Base-by-base conservation (phyloP, 2,113 vertebrate genomes). In the Stigmatopora nigra region DNA sequence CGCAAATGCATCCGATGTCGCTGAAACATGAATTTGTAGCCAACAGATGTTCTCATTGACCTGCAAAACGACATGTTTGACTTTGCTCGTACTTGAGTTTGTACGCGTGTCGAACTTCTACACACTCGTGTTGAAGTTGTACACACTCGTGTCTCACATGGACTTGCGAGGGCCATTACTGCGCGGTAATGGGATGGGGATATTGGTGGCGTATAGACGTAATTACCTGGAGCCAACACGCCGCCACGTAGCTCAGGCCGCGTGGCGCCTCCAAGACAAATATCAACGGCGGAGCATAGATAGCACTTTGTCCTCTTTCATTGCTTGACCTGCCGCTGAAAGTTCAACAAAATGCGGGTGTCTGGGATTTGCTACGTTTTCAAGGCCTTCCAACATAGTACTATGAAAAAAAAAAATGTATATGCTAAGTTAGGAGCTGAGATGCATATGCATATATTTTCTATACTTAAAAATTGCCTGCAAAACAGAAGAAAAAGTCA, bases 171-270 rank as follows among this genome's bases (percentile, higher is more conserved):
- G 70, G 78, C 82, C 83, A 86, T 87, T 87, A 87, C 80, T 67
- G 72, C 62, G 77, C 70, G 64, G 85, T 88, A 87, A 88, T 88
- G 80, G 84, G 82, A 87, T 41, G 82, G 81, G 88, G 88, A 88
- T 88, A 87, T 86, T 86, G 86, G 82, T 85, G 82, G 78, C 69
- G 82, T 83, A 82, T 76, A 84, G 84, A 80, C 83, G 82, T 88
- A 90, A 89, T 88, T 87, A 85, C 79, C 83, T 83, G 73, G 15
- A 81, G 78, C 84, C 73, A 86, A 88, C 81, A 83, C 75, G 84
- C 82, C 84, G 82, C 87, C 85, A n/a, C n/a, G 77, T 72, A 80
- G 82, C 79, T 84, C 80, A 78, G 82, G 80, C 80, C 70, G 67
- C 46, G 70, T 75, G 84, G 84, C 84, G 82, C 87, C 85, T 83